A percentile compares a stretch with the other conserved stretches of the same genome.
phyloP scores from a whole-genome alignment of 30 jellyfish, hydroid and myxozoan genomes.

The Phacellophora camtschatica region DNA sequence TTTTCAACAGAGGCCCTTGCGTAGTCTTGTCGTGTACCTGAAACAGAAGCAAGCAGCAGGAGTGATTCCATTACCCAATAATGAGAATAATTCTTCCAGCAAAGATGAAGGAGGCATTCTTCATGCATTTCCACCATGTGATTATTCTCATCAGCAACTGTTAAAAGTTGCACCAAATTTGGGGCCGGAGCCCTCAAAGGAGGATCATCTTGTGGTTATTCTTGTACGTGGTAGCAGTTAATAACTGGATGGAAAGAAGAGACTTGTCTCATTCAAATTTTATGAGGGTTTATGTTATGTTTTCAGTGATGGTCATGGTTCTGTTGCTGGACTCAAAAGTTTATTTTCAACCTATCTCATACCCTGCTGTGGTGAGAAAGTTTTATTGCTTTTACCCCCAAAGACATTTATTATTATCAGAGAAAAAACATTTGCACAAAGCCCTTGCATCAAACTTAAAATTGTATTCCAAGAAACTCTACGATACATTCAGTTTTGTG shows the following conservation, averaged over 20 bases:
- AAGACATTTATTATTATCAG: no score
- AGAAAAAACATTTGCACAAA: no score
- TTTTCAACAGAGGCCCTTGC: constrained; percentile 85
- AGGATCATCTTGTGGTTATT: constrained; percentile 91
- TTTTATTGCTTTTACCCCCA: no score
- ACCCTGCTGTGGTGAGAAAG: no score
- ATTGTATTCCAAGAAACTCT: constrained; percentile 30
- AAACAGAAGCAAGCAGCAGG: constrained; percentile 98
- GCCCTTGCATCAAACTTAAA: no score
- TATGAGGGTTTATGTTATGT: constrained; percentile 14
- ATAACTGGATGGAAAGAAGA: background rate
- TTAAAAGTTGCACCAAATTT: constrained; percentile 94
- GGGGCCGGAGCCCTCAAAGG: constrained; percentile 94
- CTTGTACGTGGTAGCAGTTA: constrained; percentile 90
- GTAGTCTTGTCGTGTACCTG: constrained; percentile 93
- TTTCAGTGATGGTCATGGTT: constrained; percentile 44
- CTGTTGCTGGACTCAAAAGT: background rate
- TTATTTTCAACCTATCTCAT: background rate
- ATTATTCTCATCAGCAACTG: constrained; percentile 93
- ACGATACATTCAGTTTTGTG: constrained; percentile 29
- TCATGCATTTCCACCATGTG: constrained; percentile 99
- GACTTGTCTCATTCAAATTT: background rate
- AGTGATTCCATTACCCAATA: constrained; percentile 79
- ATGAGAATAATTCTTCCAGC: constrained; percentile 49
- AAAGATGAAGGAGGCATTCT: constrained; percentile 96